Percentiles rank a stretch among this genome's conserved stretches.
phyloP scores from a whole-genome alignment of 1,140 invertebrate genomes.

The Scaptomyza graminum region DNA sequence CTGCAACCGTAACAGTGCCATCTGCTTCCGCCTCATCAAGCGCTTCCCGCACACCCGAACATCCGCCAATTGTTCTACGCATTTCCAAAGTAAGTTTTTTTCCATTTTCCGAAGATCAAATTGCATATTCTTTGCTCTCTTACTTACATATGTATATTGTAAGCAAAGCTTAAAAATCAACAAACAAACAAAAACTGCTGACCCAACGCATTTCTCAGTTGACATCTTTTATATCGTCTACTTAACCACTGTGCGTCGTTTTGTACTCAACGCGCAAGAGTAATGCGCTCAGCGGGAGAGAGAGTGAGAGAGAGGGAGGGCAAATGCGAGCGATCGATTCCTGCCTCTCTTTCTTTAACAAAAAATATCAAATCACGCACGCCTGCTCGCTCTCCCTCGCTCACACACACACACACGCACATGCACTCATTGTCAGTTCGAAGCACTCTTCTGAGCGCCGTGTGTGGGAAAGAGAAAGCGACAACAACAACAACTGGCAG shows the following conservation, averaged over 20 bases:
- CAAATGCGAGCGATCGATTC: background rate
- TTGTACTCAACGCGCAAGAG: slow-evolving; percentile 5
- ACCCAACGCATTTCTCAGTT: background rate
- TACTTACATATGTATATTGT: too few species aligned
- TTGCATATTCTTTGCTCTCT: too few species aligned
- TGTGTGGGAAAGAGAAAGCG: slow-evolving; percentile 70
- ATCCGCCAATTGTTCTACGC: slow-evolving; percentile 86
- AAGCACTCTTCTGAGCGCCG: slow-evolving; percentile 23
- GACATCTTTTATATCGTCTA: background rate
- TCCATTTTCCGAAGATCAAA: too few species aligned
- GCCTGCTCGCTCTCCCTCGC: slow-evolving; percentile 6
- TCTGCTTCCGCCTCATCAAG: slow-evolving; percentile 52
- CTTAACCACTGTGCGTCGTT: slow-evolving; percentile 28
- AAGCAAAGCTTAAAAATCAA: background rate
- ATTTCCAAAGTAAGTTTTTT: slow-evolving; percentile 85
- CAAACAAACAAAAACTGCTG: too few species aligned
- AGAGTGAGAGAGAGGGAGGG: background rate
- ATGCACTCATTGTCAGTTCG: slow-evolving; percentile 10
- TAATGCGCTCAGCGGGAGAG: slow-evolving; percentile 22
- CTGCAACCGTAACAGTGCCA: slow-evolving; percentile 17
- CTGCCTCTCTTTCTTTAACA: background rate
- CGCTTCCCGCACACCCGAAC: slow-evolving; percentile 78
- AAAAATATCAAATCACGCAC: background rate
- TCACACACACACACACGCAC: background rate
- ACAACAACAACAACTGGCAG: slow-evolving; percentile 55